These are phyloP conservation scores for Temnothorax curvispinosus DNA, from an alignment of 1,140 invertebrate species.

Conservation along the genomic window DNA sequence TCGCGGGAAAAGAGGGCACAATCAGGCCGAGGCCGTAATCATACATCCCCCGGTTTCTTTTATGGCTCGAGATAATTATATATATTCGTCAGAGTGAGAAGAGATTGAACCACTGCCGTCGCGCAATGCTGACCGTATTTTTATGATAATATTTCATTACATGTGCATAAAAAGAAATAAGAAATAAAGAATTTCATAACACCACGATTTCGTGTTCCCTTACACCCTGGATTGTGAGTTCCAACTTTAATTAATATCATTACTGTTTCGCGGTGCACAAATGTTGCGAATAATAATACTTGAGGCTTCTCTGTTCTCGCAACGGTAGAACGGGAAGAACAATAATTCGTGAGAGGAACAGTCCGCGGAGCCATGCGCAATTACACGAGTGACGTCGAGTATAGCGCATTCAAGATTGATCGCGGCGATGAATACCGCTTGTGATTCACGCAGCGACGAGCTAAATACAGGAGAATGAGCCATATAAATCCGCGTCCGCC, in stretches of 20 bases:
- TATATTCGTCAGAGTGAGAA: slow-evolving; percentile 18
- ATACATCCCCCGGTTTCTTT: slow-evolving; percentile 23
- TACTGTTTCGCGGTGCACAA: neutral
- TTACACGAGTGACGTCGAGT: neutral
- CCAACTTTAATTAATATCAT: neutral
- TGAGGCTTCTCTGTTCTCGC: neutral
- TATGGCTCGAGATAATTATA: slow-evolving; percentile 53
- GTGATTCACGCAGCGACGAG: slow-evolving; percentile 22
- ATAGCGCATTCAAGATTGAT: slow-evolving; percentile 11
- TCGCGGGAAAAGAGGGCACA: slow-evolving; percentile 28
- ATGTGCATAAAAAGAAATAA: neutral
- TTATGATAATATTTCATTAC: slow-evolving; percentile 37
- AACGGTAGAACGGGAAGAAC: neutral
- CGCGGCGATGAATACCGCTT: slow-evolving; percentile 34
- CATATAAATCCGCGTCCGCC: slow-evolving; percentile 24
- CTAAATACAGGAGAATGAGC: slow-evolving; percentile 27
- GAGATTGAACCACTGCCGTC: slow-evolving; percentile 5
- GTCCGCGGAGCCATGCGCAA: neutral
- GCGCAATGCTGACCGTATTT: slow-evolving; percentile 6
- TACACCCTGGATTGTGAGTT: neutral
- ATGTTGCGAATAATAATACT: neutral
- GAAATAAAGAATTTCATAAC: neutral
- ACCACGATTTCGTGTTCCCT: no score
- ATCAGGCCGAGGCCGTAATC: slow-evolving; percentile 39
- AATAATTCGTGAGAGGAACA: neutral